Conservation (phyloP, 2,797 vertebrate genomes). For the Mus caroli region DNA sequence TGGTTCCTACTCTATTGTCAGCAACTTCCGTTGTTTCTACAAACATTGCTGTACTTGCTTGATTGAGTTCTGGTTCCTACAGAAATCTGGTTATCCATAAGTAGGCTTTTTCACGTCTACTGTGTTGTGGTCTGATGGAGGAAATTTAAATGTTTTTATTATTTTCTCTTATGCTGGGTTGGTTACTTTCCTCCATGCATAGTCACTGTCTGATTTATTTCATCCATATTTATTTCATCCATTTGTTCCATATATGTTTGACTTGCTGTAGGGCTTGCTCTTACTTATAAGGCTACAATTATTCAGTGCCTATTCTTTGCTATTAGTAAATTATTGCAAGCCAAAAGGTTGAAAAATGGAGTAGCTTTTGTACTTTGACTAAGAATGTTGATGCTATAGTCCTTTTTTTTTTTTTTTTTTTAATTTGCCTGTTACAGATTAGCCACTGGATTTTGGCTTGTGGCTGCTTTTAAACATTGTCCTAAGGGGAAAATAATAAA, state of each 20-base stretch:
- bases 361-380: conserved; percentile 23
- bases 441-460: neutral
- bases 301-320: neutral
- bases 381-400: neutral
- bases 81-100: conserved; percentile 18
- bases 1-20: neutral
- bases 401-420: neutral
- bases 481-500: neutral
- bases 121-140: neutral
- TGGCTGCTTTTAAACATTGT: neutral
- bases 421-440: neutral
- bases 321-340: neutral
- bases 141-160: neutral
- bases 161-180: neutral
- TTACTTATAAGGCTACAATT: neutral
- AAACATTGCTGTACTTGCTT: neutral
- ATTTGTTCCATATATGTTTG: neutral
- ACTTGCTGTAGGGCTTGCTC: neutral
- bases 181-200: neutral
- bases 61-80: neutral
- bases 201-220: neutral
- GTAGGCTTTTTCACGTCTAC: neutral
- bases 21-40: neutral
- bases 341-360: neutral
- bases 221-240: neutral